These are phyloP conservation scores for Gila orcuttii DNA, from an alignment of 2,113 vertebrate genomes.

Conservation along the genomic window DNA sequence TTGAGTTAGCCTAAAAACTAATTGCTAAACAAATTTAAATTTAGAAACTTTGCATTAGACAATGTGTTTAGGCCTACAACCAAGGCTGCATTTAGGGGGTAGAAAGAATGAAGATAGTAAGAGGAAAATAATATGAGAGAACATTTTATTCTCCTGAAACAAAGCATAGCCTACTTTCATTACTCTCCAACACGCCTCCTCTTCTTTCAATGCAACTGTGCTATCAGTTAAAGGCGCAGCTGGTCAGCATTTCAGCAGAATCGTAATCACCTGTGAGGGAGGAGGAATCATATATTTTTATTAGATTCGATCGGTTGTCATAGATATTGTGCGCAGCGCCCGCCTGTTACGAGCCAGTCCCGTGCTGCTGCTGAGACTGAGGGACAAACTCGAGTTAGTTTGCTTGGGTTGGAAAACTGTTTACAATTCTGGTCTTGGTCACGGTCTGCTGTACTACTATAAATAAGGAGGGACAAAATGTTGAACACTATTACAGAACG, in stretches of 20 bases:
- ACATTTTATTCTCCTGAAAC: background rate
- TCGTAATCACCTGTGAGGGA: conserved; percentile 28
- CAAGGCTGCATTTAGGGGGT: background rate
- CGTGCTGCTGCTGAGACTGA: background rate
- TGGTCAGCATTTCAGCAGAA: background rate
- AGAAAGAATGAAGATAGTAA: no score
- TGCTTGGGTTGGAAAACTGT: background rate
- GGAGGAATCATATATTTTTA: background rate
- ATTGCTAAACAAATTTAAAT: background rate
- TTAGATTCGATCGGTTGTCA: background rate
- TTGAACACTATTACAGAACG: conserved; percentile 71
- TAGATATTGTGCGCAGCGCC: background rate
- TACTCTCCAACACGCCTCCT: background rate
- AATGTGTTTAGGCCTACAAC: background rate
- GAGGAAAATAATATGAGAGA: background rate
- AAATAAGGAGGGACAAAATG: conserved; percentile 61
- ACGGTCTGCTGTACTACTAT: background rate
- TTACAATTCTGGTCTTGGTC: background rate
- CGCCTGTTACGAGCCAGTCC: background rate
- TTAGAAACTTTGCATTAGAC: background rate
- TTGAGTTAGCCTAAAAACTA: background rate
- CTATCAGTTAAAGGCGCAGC: background rate
- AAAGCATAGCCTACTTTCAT: background rate
- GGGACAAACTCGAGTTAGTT: background rate
- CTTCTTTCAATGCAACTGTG: background rate